These are phyloP conservation scores for Argyresthia albistria DNA, from an alignment of 2,888 invertebrate species.

Conservation along the genomic window DNA sequence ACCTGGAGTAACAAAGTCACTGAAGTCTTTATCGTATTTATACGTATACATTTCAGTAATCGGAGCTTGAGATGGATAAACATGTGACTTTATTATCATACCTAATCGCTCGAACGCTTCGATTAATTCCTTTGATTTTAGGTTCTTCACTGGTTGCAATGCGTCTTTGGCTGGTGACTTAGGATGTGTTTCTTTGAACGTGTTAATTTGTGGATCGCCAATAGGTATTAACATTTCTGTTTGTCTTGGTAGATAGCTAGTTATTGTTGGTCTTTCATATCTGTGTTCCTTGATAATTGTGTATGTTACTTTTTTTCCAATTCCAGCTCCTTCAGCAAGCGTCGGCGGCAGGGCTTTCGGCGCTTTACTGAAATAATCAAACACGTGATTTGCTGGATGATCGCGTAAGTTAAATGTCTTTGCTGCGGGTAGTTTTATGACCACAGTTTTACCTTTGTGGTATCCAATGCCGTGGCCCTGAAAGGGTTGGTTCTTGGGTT, in stretches of 20 bases:
- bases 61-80: slow-evolving; percentile 22
- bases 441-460: slow-evolving; percentile 64
- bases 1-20: slow-evolving; percentile 15
- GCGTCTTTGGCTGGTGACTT: no score
- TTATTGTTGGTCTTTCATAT: no score
- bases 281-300: not conserved
- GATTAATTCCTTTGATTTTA: slow-evolving; percentile 11
- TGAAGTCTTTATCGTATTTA: slow-evolving; percentile 20
- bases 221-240: no score
- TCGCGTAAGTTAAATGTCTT: slow-evolving; percentile 40
- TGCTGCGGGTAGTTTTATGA: slow-evolving; percentile 50
- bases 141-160: not conserved
- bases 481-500: slow-evolving; percentile 49
- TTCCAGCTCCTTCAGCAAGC: slow-evolving; percentile 34
- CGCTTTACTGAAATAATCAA: slow-evolving; percentile 61
- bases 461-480: slow-evolving; percentile 61
- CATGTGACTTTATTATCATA: slow-evolving; percentile 29
- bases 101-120: slow-evolving; percentile 29
- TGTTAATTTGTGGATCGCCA: no score
- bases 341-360: slow-evolving; percentile 44
- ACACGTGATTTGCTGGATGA: slow-evolving; percentile 39
- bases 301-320: slow-evolving; percentile 34
- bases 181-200: no score
- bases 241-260: no score
- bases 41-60: not conserved